These are phyloP conservation scores for Lycocorax pyrrhopterus DNA, from an alignment of 2,113 vertebrate species.

Conservation along the genomic window DNA sequence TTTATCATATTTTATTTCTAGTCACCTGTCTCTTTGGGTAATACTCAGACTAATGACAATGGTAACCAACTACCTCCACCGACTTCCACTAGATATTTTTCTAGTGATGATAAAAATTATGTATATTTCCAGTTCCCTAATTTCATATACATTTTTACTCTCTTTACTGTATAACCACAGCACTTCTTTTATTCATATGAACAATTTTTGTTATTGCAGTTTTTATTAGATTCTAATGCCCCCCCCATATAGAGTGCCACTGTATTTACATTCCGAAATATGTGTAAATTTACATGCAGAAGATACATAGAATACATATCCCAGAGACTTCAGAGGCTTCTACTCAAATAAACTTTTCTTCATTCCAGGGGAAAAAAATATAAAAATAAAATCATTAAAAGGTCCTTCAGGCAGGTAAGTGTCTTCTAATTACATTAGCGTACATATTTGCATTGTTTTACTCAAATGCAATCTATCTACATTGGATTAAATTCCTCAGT, in stretches of 20 bases:
- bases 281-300: neutral
- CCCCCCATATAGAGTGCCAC: neutral
- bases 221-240: neutral
- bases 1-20: conserved; percentile 33
- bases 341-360: neutral
- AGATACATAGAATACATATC: neutral
- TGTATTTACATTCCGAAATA: neutral
- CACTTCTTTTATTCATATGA: neutral
- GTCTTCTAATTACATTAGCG: neutral
- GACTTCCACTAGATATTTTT: conserved; percentile 40
- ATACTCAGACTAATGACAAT: conserved; percentile 37
- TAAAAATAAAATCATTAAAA: neutral
- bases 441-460: neutral
- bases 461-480: neutral
- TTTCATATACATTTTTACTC: neutral
- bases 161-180: neutral
- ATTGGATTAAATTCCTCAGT: neutral
- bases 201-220: neutral
- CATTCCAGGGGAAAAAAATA: neutral
- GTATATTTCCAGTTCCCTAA: conserved; percentile 9
- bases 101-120: neutral
- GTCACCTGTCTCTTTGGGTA: conserved; percentile 30
- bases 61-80: conserved; percentile 10
- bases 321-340: neutral
- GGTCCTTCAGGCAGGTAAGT: neutral